phyloP scores from a whole-genome alignment of 2,797 vertebrate species.

The Cryptoblepharus egeriae region DNA sequence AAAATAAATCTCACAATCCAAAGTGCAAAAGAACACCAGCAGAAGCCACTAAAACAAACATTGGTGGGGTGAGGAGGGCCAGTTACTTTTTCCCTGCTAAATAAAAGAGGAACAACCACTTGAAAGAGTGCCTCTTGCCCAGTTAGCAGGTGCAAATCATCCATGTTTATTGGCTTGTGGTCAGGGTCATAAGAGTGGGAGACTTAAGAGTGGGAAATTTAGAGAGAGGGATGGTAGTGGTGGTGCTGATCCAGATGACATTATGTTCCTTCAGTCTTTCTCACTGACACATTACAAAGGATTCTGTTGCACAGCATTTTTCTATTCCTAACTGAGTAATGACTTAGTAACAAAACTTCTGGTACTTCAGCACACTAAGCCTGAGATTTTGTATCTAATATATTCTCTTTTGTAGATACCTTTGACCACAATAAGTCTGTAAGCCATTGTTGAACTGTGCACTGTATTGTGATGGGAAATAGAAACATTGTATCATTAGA shows the following conservation, averaged over 20 bases:
- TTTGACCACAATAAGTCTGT: not conserved
- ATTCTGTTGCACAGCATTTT: not conserved
- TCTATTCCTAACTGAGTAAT: not conserved
- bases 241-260: not conserved
- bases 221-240: not conserved
- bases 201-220: not conserved
- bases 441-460: not conserved
- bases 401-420: not conserved
- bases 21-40: too few species aligned
- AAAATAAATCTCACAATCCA: too few species aligned
- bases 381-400: not conserved
- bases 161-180: not conserved
- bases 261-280: not conserved
- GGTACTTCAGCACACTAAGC: not conserved
- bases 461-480: not conserved
- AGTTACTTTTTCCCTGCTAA: too few species aligned
- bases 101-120: too few species aligned
- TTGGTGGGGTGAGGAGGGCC: too few species aligned
- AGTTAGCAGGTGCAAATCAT: too few species aligned
- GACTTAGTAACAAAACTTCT: not conserved
- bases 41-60: too few species aligned
- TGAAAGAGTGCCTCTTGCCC: too few species aligned
- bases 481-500: not conserved
- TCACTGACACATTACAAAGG: not conserved
- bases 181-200: not conserved